Percentiles rank a stretch among this genome's conserved stretches.
phyloP scores from a whole-genome alignment of 2,113 vertebrate genomes.

The Platysteira castanea region DNA sequence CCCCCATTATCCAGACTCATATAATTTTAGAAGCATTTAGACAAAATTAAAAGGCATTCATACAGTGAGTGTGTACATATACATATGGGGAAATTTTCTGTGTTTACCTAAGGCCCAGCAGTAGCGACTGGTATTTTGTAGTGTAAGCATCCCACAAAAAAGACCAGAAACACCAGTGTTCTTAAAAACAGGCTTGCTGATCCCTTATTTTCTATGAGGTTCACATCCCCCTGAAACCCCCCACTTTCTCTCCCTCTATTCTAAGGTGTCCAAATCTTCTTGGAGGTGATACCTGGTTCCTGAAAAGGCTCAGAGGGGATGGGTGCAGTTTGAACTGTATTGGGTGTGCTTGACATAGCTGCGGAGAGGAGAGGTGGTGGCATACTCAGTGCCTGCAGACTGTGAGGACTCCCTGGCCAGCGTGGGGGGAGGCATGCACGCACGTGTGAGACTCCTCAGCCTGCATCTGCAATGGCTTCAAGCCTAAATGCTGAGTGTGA shows the following conservation, averaged over 20 bases:
- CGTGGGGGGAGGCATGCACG: rapidly evolving
- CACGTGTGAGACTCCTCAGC: background rate
- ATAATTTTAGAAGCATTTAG: background rate
- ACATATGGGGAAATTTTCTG: background rate
- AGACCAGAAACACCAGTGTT: background rate
- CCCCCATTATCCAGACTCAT: background rate
- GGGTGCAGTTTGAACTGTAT: background rate
- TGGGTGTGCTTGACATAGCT: background rate
- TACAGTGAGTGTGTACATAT: background rate
- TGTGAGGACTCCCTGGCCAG: background rate
- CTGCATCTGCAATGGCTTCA: background rate
- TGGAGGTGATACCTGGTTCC: background rate
- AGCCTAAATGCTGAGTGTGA: background rate
- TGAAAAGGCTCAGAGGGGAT: background rate
- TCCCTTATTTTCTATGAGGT: background rate
- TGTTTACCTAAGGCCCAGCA: background rate
- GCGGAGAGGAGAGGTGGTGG: background rate
- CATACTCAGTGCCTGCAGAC: rapidly evolving
- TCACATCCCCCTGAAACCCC: rapidly evolving
- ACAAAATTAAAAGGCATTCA: background rate
- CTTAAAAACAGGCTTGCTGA: background rate
- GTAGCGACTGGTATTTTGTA: background rate
- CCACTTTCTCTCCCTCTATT: background rate
- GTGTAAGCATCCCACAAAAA: background rate
- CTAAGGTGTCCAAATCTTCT: background rate